Evolutionary conservation across 2,113 vertebrate genomes (phyloP), one percentile per base, ranked within the genome.

Genomic region (Phrynocephalus versicolor): DNA sequence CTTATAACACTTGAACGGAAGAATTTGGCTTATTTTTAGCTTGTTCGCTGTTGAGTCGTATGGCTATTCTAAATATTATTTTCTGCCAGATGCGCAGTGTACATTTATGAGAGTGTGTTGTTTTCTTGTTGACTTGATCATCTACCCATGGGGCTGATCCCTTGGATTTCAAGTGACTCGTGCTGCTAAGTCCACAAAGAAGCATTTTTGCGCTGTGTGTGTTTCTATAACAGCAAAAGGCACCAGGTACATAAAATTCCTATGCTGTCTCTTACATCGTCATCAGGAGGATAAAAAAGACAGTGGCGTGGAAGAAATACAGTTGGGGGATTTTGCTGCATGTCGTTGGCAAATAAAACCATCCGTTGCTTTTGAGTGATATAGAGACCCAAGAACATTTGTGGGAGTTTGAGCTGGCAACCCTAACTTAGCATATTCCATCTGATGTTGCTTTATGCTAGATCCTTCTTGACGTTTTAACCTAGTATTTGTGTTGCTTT

Each of bases 11-110:
- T 39, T 35, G 72, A 3, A 3, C 0, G 45, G 71, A 74, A 76
- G 69, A 23, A 82, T n/a, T n/a, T n/a, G n/a, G n/a, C n/a, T n/a
- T n/a, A 0, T 81, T 88, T 91, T 93, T 91, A 93, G 91, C 86
- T 77, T 2, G 58, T 86, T 89, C 73, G 0, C 69, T 60, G 84
- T 89, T 30, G 82, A 60, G 16, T 58, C 83, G 0, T 79, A 27
- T 1, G 45, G 75, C 86, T 65, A 33, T 14, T 51, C 21, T 71
- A n/a, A 0, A 30, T 0, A 0, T 1, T 25, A 0, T 1, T 21
- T 25, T 84, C 70, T 77, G 80, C 84, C 3, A 81, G 33, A 21
- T 25, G 2, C 75, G 74, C 41, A 18, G 62, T 0, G 1, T 27
- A 33, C 14, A 21, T 74, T 71, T 64, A 86, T 73, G 77, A 65